These are phyloP conservation scores for Otolemur garnettii DNA, from an alignment of 2,113 vertebrate genomes.

Conservation along the genomic window DNA sequence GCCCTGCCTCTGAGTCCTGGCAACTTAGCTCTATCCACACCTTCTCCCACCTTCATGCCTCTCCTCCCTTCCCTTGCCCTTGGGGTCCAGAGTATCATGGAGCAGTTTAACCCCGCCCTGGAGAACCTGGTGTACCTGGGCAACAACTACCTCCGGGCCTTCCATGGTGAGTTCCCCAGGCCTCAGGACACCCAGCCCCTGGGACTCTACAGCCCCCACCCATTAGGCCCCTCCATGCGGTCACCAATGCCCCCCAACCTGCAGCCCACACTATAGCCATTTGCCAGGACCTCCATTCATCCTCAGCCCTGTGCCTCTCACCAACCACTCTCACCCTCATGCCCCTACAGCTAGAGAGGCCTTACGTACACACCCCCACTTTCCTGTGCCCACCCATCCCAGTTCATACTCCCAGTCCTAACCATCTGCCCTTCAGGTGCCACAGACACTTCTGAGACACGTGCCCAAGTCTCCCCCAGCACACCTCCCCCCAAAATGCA, in stretches of 20 bases:
- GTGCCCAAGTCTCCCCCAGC: not conserved
- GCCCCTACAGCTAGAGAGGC: not conserved
- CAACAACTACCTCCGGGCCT: constrained; percentile 94
- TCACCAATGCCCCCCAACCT: not conserved
- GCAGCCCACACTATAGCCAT: not conserved
- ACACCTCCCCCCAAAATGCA: rapidly evolving
- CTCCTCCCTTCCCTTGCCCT: not conserved
- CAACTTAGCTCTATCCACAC: rapidly evolving
- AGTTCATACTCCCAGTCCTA: not conserved
- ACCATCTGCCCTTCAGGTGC: not conserved
- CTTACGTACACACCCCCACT: not conserved
- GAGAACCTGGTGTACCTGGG: constrained; percentile 95
- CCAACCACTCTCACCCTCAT: not conserved
- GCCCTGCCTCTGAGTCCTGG: rapidly evolving
- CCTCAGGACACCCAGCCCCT: not conserved
- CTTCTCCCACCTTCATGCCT: not conserved
- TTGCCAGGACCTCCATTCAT: not conserved
- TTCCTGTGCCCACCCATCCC: not conserved
- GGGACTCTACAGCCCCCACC: rapidly evolving
- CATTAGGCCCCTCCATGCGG: rapidly evolving
- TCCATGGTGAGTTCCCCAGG: constrained; percentile 89
- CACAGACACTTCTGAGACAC: not conserved
- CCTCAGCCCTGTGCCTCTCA: not conserved
- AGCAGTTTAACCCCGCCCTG: constrained; percentile 95
- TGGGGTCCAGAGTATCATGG: constrained; percentile 91